phyloP scores from a whole-genome alignment of 2,797 vertebrate species.

The Mormyrus hasselquistii region DNA sequence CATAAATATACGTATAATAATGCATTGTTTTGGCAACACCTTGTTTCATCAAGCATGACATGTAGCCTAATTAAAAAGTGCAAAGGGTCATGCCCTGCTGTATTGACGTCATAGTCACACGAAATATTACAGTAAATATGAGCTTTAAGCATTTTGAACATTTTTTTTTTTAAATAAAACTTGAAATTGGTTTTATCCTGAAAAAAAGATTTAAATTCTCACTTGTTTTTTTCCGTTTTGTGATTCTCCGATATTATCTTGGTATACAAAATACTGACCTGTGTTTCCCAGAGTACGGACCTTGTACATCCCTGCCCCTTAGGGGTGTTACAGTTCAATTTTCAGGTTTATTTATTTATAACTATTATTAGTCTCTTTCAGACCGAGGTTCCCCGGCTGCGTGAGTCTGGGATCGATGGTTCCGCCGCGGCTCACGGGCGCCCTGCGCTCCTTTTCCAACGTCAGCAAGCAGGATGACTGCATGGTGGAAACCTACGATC shows the following conservation, averaged over 20 bases:
- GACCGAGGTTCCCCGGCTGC: neutral
- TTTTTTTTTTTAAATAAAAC: neutral
- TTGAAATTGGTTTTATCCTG: neutral
- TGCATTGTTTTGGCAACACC: neutral
- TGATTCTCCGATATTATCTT: neutral
- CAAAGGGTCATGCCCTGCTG: neutral
- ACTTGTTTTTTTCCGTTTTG: neutral
- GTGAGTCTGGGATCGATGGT: slow-evolving; percentile 70
- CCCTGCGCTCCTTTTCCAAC: slow-evolving; percentile 87
- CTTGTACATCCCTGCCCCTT: neutral
- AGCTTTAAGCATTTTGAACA: neutral
- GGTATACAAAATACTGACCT: neutral
- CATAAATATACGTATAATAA: neutral
- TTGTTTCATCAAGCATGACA: neutral
- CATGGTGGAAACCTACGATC: slow-evolving; percentile 67
- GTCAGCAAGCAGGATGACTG: slow-evolving; percentile 85
- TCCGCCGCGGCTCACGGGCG: slow-evolving; percentile 90
- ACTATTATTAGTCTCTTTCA: neutral
- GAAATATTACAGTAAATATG: neutral
- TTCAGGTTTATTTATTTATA: neutral
- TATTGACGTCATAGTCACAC: neutral
- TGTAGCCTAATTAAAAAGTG: neutral
- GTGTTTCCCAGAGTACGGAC: neutral
- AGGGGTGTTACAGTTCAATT: neutral
- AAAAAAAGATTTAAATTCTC: neutral